These are phyloP conservation scores for Drosophila eohydei DNA, from an alignment of 2,888 invertebrate species.

Conservation along the genomic window DNA sequence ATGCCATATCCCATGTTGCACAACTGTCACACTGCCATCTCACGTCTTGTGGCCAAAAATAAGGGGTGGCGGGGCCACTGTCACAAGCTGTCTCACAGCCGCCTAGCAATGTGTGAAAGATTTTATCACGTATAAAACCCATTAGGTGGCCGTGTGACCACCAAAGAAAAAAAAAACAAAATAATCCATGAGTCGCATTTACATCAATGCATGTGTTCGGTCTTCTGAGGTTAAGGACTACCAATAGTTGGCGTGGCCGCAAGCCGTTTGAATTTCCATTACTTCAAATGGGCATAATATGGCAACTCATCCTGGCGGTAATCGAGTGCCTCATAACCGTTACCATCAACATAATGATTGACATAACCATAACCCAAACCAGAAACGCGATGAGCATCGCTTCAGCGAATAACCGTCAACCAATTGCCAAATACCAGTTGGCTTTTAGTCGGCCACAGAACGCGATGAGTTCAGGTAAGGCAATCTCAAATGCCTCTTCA, in stretches of 20 bases:
- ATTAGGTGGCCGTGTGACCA: constrained; percentile 46
- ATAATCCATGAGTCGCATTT: constrained; percentile 40
- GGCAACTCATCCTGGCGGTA: constrained; percentile 68
- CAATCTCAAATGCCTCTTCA: constrained; percentile 4
- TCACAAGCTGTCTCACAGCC: constrained; percentile 33
- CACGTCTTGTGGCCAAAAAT: constrained; percentile 20
- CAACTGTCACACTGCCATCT: constrained; percentile 25
- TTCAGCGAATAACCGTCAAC: constrained; percentile 35
- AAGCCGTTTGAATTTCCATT: constrained; percentile 62
- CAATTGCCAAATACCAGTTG: constrained; percentile 41
- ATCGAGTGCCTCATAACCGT: constrained; percentile 69
- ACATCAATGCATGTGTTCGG: constrained; percentile 22
- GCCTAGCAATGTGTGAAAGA: constrained; percentile 42
- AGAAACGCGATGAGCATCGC: constrained; percentile 41
- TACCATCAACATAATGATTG: constrained; percentile 73
- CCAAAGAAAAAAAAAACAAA: constrained; percentile 5
- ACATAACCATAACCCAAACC: constrained; percentile 69
- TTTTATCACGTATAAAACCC: constrained; percentile 66
- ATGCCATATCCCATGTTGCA: constrained; percentile 9
- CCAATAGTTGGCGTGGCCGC: constrained; percentile 46
- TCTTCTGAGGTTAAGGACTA: constrained; percentile 17
- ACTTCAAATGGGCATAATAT: constrained; percentile 60
- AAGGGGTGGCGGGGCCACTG: constrained; percentile 20
- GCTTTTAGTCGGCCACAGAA: constrained; percentile 48
- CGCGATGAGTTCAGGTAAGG: constrained; percentile 20